Evolutionary conservation across 2,797 vertebrate species (phyloP).

Genomic region (Eulemur albifrons): DNA sequence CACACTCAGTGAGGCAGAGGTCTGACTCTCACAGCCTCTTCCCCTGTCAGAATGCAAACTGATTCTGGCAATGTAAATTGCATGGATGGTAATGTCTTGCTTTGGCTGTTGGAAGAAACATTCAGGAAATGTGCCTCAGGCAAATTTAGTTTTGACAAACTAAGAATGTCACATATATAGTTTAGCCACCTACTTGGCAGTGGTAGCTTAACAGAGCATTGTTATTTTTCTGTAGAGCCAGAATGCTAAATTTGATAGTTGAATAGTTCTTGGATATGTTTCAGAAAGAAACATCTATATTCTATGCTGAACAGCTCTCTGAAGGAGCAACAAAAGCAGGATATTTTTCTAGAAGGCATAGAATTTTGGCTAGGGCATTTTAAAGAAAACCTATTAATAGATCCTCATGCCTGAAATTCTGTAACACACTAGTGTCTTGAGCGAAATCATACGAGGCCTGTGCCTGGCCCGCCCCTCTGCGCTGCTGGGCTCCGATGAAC

Average conservation of each 20-base stretch:
- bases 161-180: neutral
- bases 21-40: neutral
- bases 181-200: neutral
- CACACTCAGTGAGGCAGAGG: rapidly evolving
- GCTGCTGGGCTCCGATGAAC: rapidly evolving
- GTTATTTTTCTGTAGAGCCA: neutral
- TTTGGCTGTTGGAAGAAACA: neutral
- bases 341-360: neutral
- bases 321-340: neutral
- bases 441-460: neutral
- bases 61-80: neutral
- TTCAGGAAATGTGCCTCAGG: neutral
- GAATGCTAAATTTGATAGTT: neutral
- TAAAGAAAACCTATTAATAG: neutral
- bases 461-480: no score
- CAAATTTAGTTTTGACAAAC: slow-evolving; percentile 31
- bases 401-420: neutral
- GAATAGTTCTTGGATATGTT: neutral
- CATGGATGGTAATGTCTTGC: neutral
- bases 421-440: neutral
- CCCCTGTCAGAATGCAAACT: neutral
- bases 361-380: neutral
- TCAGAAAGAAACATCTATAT: slow-evolving; percentile 19
- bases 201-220: slow-evolving; percentile 2
- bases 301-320: neutral